Percentiles rank a stretch among this genome's conserved stretches.
Conservation (phyloP, 2,797 vertebrate species). For the Astyanax mexicanus region DNA sequence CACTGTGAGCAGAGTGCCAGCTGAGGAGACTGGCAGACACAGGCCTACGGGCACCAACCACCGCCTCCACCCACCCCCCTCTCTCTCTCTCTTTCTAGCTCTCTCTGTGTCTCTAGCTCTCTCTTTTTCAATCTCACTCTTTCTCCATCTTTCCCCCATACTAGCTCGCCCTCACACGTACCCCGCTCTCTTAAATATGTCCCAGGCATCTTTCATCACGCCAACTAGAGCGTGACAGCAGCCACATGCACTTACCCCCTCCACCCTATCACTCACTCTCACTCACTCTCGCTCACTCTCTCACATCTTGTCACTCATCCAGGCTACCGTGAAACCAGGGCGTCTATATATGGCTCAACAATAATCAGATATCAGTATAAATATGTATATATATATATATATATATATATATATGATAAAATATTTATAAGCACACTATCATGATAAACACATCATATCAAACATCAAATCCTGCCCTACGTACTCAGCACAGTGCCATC, state of each 20-base stretch:
- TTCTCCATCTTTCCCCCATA: not conserved
- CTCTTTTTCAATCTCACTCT: not conserved
- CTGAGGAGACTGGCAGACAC: conserved; percentile 32
- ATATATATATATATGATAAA: too few species aligned
- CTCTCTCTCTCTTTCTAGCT: not conserved
- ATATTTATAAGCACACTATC: too few species aligned
- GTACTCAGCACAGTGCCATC: too few species aligned
- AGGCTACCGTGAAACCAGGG: not conserved
- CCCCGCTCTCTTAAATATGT: conserved; percentile 32
- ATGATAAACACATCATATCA: too few species aligned
- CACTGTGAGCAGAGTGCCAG: conserved; percentile 33
- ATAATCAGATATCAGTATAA: too few species aligned
- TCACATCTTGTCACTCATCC: conserved; percentile 3
- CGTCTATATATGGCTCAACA: too few species aligned
- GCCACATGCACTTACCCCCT: conserved; percentile 43
- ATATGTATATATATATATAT: too few species aligned
- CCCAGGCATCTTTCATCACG: conserved; percentile 44
- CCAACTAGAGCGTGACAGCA: conserved; percentile 55
- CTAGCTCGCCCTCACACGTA: not conserved
- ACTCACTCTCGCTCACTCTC: conserved; percentile 33
- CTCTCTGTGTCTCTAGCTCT: too few species aligned
- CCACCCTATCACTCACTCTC: conserved; percentile 28
- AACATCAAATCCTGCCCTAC: too few species aligned
- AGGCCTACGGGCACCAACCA: conserved; percentile 7
- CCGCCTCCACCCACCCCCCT: too few species aligned